These are phyloP conservation scores for Ovis aries DNA, from an alignment of 2,113 vertebrate species.

Conservation along the genomic window ARS-UI_Ramb_v3.0 NC_056071.1:52136001-52136500, in stretches of 20 bases:
- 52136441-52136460: background rate
- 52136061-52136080: background rate
- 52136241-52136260: slow-evolving; percentile 3
- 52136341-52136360: background rate
- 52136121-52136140: background rate
- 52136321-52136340: background rate
- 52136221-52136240: background rate
- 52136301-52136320: background rate
- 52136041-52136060: background rate
- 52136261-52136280: background rate
- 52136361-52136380: background rate
- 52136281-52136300: background rate
- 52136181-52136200: background rate
- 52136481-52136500: background rate
- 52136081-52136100: background rate
- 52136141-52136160: background rate
- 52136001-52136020: background rate
- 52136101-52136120: background rate
- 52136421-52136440: background rate
- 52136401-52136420: background rate
- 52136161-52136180: background rate
- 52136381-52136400: background rate
- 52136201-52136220: slow-evolving; percentile 26
- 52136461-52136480: background rate
- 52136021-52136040: background rate